Conservation (phyloP, 2,888 invertebrate species). For the Dioctria rufipes region DNA sequence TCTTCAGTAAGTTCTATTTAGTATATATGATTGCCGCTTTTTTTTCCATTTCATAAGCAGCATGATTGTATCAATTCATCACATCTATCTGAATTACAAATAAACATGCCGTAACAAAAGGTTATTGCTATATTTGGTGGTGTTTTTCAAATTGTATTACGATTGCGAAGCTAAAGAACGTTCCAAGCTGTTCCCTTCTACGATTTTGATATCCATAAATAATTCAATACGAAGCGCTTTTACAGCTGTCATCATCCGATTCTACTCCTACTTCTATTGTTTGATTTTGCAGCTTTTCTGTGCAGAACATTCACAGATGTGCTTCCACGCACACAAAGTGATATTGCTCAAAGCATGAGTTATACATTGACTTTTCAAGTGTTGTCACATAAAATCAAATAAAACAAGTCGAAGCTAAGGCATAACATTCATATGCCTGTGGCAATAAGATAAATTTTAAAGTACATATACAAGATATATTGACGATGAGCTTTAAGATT, state of each 20-base stretch:
- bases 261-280: conserved; percentile 10
- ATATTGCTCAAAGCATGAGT: conserved; percentile 22
- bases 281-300: conserved; percentile 10
- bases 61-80: conserved; percentile 45
- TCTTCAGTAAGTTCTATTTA: conserved; percentile 8
- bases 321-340: conserved; percentile 14
- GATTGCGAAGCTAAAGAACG: conserved; percentile 6
- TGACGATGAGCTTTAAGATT: too few relatives aligned
- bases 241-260: conserved; percentile 48
- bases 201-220: conserved; percentile 51
- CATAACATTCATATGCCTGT: conserved; percentile 40
- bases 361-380: conserved; percentile 44
- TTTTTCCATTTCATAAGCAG: conserved; percentile 48
- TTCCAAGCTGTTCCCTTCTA: conserved; percentile 30
- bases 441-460: conserved; percentile 30
- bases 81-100: conserved; percentile 21
- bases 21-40: background rate
- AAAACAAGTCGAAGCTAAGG: conserved; percentile 9
- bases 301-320: background rate
- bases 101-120: conserved; percentile 29
- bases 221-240: conserved; percentile 52
- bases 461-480: too few relatives aligned
- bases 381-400: conserved; percentile 40
- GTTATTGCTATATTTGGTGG: conserved; percentile 8
- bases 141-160: conserved; percentile 35